These are phyloP conservation scores for Vesta saturnalis DNA, from an alignment of 2,888 invertebrate species.

Conservation along the genomic window DNA sequence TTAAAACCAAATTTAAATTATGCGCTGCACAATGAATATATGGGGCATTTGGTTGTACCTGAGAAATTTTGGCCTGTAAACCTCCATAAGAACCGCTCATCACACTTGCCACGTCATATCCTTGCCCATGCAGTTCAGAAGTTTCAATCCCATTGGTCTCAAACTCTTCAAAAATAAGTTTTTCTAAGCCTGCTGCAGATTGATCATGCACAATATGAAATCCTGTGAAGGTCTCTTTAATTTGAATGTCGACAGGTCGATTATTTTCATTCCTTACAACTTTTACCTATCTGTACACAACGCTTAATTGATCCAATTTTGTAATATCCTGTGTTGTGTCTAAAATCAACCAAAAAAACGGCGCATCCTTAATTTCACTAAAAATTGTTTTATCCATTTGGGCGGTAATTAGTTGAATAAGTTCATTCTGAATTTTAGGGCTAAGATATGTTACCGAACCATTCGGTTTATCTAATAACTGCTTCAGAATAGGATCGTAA, in stretches of 20 bases:
- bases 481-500: not conserved
- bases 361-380: not conserved
- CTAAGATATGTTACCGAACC: slow-evolving; percentile 8
- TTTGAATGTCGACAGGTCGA: slow-evolving; percentile 43
- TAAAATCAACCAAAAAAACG: slow-evolving; percentile 24
- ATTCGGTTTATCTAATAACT: not conserved
- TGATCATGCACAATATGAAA: slow-evolving; percentile 31
- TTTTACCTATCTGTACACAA: slow-evolving; percentile 40
- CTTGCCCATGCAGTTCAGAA: slow-evolving; percentile 1
- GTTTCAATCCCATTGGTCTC: not conserved
- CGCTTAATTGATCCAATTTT: slow-evolving; percentile 33
- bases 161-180: not conserved
- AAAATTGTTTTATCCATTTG: slow-evolving; percentile 44
- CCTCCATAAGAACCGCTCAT: not conserved
- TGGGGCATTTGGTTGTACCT: slow-evolving; percentile 1
- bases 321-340: slow-evolving; percentile 45
- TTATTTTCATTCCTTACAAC: slow-evolving; percentile 32
- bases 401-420: slow-evolving; percentile 50
- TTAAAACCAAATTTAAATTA: slow-evolving; percentile 24
- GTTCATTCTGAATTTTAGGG: slow-evolving; percentile 51
- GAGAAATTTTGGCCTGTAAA: not conserved
- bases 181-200: slow-evolving; percentile 34
- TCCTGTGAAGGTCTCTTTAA: slow-evolving; percentile 25
- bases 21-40: slow-evolving; percentile 19
- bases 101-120: slow-evolving; percentile 21